Conservation (phyloP, 1,140 invertebrate genomes). For the Anagrus nilaparvatae region DNA sequence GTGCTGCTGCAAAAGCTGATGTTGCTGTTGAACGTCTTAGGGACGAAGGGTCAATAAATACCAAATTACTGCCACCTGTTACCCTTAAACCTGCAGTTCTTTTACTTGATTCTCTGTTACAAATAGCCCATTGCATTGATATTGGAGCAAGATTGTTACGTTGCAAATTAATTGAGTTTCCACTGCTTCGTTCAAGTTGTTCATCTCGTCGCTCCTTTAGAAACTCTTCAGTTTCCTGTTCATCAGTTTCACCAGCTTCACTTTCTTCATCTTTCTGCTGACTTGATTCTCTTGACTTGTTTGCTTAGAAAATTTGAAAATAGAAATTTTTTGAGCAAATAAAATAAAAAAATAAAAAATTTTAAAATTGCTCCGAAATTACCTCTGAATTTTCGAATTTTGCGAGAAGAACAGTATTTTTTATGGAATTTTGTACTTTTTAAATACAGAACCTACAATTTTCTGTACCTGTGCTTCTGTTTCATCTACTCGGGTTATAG, state of each 20-base stretch:
- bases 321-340: too few species aligned
- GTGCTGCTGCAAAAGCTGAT: conserved; percentile 53
- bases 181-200: conserved; percentile 67
- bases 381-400: conserved; percentile 19
- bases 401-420: background rate
- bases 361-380: conserved; percentile 19
- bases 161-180: too few species aligned
- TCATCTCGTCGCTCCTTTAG: conserved; percentile 70
- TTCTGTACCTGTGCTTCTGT: conserved; percentile 41
- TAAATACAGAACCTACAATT: conserved; percentile 39
- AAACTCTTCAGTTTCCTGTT: conserved; percentile 54
- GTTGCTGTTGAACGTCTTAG: conserved; percentile 69
- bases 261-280: conserved; percentile 22
- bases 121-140: too few species aligned
- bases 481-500: conserved; percentile 29
- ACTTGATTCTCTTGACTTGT: too few species aligned
- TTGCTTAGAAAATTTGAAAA: too few species aligned
- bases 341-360: too few species aligned
- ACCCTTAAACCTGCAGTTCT: conserved; percentile 53
- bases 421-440: conserved; percentile 38
- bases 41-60: conserved; percentile 86
- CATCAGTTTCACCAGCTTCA: conserved; percentile 26
- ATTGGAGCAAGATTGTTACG: too few species aligned
- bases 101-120: conserved; percentile 55
- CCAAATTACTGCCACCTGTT: conserved; percentile 68